Evolutionary conservation across 2,797 vertebrate genomes (phyloP).

Genomic region (Tokudaia tokunoshimensis): DNA sequence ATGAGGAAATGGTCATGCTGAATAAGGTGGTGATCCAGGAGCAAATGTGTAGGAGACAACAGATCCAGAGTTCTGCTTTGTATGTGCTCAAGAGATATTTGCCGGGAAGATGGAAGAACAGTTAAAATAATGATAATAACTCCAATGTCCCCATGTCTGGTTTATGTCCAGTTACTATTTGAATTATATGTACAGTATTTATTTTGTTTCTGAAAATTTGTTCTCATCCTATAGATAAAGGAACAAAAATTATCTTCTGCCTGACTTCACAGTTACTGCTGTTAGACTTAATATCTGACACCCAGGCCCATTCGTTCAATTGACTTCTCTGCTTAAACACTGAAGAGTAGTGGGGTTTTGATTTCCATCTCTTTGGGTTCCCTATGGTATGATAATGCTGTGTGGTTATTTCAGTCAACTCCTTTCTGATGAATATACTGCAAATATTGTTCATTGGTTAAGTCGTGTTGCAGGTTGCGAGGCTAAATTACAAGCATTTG

Average conservation of each 20-base stretch:
- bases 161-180: not conserved
- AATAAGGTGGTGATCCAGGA: not conserved
- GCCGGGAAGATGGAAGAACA: not conserved
- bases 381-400: not conserved
- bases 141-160: not conserved
- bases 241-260: not conserved
- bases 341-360: conserved; percentile 27
- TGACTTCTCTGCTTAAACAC: not conserved
- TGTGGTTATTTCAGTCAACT: not conserved
- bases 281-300: not conserved
- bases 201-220: conserved; percentile 51
- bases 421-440: not conserved
- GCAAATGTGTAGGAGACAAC: not conserved
- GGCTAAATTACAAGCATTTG: not conserved
- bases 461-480: not conserved
- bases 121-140: not conserved
- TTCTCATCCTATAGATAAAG: conserved; percentile 41
- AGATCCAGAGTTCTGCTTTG: not conserved
- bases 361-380: not conserved
- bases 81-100: not conserved
- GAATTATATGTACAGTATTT: not conserved
- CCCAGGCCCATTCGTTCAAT: not conserved
- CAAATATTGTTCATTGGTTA: not conserved
- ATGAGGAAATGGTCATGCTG: not conserved
- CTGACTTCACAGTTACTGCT: not conserved